Evolutionary conservation across 2,797 vertebrate genomes (phyloP).

Genomic region (Gobio occitaniae): DNA sequence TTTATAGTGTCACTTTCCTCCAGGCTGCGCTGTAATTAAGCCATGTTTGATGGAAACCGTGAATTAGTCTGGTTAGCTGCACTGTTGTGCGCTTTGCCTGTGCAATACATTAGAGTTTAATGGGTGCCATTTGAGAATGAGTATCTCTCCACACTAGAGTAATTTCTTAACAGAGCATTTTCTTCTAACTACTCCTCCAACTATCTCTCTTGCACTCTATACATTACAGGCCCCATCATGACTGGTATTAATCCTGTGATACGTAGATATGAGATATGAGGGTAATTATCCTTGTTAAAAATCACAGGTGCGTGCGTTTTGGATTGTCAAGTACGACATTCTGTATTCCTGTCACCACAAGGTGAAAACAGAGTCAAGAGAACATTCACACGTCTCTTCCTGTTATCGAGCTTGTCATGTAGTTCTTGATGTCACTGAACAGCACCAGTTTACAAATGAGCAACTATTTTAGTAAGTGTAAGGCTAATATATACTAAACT

Average conservation of each 20-base stretch:
- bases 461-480: slow-evolving; percentile 21
- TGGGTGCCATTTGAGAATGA: slow-evolving; percentile 53
- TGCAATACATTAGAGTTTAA: slow-evolving; percentile 69
- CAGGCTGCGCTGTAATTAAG: slow-evolving; percentile 68
- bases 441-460: slow-evolving; percentile 19
- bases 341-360: slow-evolving; percentile 21
- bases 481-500: not conserved
- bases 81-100: slow-evolving; percentile 61
- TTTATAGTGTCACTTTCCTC: slow-evolving; percentile 60
- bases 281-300: slow-evolving; percentile 31
- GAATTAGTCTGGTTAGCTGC: slow-evolving; percentile 55
- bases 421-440: slow-evolving; percentile 28
- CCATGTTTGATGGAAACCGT: slow-evolving; percentile 65
- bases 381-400: slow-evolving; percentile 37
- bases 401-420: slow-evolving; percentile 27
- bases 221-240: not conserved
- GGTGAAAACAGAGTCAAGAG: not conserved
- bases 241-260: not conserved
- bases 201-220: not conserved
- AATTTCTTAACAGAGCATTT: slow-evolving; percentile 60
- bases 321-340: slow-evolving; percentile 26
- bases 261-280: not conserved
- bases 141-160: slow-evolving; percentile 52
- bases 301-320: not conserved
- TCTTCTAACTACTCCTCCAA: slow-evolving; percentile 36